Evolutionary conservation across 37 sponge, comb jelly and placozoan genomes (phyloP), one percentile per base, ranked within the genome.

Genomic region (Amphimedon queenslandica): DNA sequence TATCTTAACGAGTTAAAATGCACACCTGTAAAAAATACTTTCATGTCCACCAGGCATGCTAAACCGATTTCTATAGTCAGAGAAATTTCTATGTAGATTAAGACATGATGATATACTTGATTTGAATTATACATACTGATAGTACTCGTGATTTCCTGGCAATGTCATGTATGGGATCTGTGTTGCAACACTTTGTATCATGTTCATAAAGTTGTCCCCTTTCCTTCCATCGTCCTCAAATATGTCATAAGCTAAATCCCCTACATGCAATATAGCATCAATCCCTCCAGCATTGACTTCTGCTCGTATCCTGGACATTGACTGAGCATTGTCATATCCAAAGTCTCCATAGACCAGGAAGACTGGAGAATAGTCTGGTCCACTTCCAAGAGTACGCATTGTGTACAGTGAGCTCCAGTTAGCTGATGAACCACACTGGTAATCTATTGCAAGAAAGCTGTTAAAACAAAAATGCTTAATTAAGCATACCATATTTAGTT

Each of bases 191-290:
- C 10, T 37, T 42, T 84, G 57, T 30, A 84, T 33, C 58, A 34
- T 18, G 36, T 73, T 78, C 79, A 84, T 84, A 57, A 78, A 84
- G 36, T 72, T 66, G 63, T 84, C 85, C 10, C 85, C 85, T 18
- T 18, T 30, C 67, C 41, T 63, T 21, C 76, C 76, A 13, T 40
- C 65, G 27, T 75, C 64, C 76, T 75, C 39, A 64, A 75, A 75
- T 18, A 75, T 39, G 65, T 75, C 33, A 40, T 75, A 75, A 2
- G 64, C 76, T 25, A 75, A 40, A 65, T 75, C 76, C 5, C 76
- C 76, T 40, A 2, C 27, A 35, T 75, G 76, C 2, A 75, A 53
- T 0, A 75, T 63, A 37, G 37, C 64, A 75, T 75, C 65, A 2
- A 75, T 64, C 29, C 42, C 33, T 10, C 76, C 76, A 36, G 3